Base-by-base conservation (phyloP, 2,797 vertebrate species). In the Halcyon badia region DNA sequence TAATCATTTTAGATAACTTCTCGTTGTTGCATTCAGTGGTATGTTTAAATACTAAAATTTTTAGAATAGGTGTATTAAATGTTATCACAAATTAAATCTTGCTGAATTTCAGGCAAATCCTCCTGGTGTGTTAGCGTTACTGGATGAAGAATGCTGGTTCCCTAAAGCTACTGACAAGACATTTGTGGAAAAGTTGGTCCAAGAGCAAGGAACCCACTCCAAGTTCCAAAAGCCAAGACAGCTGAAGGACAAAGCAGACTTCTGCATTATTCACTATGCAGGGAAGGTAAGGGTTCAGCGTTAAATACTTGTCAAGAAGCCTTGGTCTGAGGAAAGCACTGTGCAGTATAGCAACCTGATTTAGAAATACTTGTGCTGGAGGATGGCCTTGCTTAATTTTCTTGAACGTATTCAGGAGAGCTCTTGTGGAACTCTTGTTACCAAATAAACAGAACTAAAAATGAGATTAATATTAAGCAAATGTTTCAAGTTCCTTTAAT, bases 141-240 rank as follows among this genome's bases (percentile, higher is more conserved):
- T 99, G 98, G 99, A 99, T 90, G 99, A 99, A 96, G 99, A 99
- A 94, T 99, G 99, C 97, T 99, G 99, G 99, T 99, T 99, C 84
- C 99, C 99, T 20, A 99, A 99, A 97, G 99, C 99, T 92, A 99
- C 99, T 17, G 99, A 99, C 97, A 99, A 99, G 98, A 99, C 99
- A 33, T 99, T 99, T 95, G 99, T 99, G 96, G 99, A 99, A 95
- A 99, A 99, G 91, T 97, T 99, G 76, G 98, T 99, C 64, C 99
- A 99, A 97, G 99, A 99, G 92, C 99, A 99, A 97, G 99, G 99
- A 54, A 99, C 98, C 3, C 99, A 99, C 96, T 99, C 99, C 85
- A 99, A 99, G 94, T 99, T 99, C 98, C 98, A 99, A 87, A 99
- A 99, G 75, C 99, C 99, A 78, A 99, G 99, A 94, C 99, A 99